phyloP scores from a whole-genome alignment of 1,140 invertebrate species.

The Lasioglossum albipes region DNA sequence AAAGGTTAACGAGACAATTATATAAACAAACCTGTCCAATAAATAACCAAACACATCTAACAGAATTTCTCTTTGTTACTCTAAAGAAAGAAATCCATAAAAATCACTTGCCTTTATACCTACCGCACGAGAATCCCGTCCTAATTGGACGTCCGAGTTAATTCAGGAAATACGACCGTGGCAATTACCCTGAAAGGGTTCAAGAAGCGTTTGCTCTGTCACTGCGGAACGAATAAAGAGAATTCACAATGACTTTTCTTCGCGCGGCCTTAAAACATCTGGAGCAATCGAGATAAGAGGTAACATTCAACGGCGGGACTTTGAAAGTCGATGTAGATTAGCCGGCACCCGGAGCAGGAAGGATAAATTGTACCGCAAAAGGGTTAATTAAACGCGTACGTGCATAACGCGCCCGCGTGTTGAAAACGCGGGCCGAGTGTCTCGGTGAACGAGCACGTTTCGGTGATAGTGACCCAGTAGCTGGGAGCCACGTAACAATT shows the following conservation, averaged over 20 bases:
- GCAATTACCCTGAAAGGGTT: background rate
- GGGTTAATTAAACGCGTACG: slow-evolving; percentile 47
- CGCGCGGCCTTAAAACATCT: slow-evolving; percentile 4
- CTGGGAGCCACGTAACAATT: slow-evolving; percentile 50
- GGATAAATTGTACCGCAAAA: slow-evolving; percentile 38
- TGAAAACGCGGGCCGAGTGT: slow-evolving; percentile 15
- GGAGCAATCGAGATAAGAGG: slow-evolving; percentile 37
- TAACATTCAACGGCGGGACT: background rate
- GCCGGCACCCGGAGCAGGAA: background rate
- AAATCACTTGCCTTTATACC: too few species aligned
- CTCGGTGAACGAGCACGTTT: slow-evolving; percentile 5
- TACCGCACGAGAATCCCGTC: too few species aligned
- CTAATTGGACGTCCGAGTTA: background rate
- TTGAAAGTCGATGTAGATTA: slow-evolving; percentile 41
- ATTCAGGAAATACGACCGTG: background rate
- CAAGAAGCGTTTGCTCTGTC: too few species aligned
- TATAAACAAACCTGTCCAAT: too few species aligned
- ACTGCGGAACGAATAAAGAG: background rate
- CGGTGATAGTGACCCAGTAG: slow-evolving; percentile 53
- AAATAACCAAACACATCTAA: too few species aligned
- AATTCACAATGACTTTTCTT: background rate
- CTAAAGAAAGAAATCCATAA: too few species aligned
- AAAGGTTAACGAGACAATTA: too few species aligned
- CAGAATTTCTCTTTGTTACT: too few species aligned
- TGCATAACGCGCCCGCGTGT: slow-evolving; percentile 19